Base-by-base conservation (phyloP, 2,113 vertebrate genomes). In the crab-eating macaque (Macaca fascicularis) region DNA sequence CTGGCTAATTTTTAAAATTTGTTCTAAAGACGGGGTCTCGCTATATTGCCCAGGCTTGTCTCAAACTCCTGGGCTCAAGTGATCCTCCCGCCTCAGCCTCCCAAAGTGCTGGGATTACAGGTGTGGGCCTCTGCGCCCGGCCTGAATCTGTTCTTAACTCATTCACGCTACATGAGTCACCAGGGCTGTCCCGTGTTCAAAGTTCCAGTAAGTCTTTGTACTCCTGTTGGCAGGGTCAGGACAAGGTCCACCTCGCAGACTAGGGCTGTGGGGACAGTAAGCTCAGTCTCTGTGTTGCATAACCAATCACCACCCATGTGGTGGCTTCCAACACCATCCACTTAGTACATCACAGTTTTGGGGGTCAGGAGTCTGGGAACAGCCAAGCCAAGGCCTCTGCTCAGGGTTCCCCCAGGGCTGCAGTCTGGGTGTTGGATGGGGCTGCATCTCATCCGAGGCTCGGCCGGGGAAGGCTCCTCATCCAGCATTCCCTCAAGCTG, bases 271-370 rank as follows among this genome's bases (percentile, higher is more conserved):
- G 20, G 70, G 70, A 2, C 79, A 8, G 95, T 0, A 2, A 48
- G 27, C 2, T n/a, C 8, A 5, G 14, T 55, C 72, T 86, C 88
- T 52, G 12, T 11, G 59, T 50, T 38, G 25, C 4, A 10, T 20
- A 25, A 70, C 1, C 1, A 35, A 50, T 20, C 23, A 20, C 16
- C 20, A 74, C 48, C 17, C 17, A 27, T 1, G 0, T 35, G 8
- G 52, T 8, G 9, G 67, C 52, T n/a, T 59, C 93, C 3, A 32
- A 82, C 35, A 35, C 23, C 23, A 11, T 27, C 75, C 19, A 3
- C 11, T 23, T 38, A 32, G 20, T 20, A 52, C 27, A 27, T 72
- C 61, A 64, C 16, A 1, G 50, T n/a, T n/a, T 25, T 1, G 0
- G 35, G 50, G 32, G 14, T 35, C 67, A 35, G 69, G 50, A 50